phyloP scores from a whole-genome alignment of 2,113 vertebrate species.

The Plestiodon gilberti region DNA sequence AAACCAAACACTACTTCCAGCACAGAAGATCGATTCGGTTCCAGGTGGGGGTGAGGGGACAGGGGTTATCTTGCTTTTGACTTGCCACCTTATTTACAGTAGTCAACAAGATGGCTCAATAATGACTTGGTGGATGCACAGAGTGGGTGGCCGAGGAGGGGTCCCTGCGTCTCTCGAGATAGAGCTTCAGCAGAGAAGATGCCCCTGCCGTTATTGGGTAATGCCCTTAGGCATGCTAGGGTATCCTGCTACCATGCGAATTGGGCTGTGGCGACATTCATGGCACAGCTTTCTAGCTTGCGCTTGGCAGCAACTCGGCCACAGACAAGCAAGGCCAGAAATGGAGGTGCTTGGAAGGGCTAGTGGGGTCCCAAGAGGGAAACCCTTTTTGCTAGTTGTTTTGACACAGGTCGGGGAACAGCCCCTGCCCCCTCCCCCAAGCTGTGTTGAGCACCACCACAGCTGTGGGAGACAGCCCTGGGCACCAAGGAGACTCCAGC shows the following conservation, averaged over 20 bases:
- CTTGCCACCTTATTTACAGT: neutral
- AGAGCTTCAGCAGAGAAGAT: neutral
- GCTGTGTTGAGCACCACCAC: neutral
- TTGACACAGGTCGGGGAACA: no score
- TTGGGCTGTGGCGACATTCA: neutral
- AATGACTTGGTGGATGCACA: no score
- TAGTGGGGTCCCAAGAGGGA: neutral
- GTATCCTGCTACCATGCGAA: neutral
- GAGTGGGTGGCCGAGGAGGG: neutral
- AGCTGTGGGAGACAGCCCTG: neutral
- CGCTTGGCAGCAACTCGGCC: neutral
- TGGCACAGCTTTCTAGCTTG: neutral
- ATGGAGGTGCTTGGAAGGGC: neutral
- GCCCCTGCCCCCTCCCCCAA: neutral
- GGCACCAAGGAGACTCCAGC: neutral
- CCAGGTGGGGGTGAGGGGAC: neutral
- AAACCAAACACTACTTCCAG: neutral
- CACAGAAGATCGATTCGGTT: neutral
- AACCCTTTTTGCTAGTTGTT: neutral
- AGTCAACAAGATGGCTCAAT: neutral
- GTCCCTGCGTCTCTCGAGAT: neutral
- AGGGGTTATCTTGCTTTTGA: neutral
- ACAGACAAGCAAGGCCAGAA: neutral
- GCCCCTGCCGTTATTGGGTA: neutral
- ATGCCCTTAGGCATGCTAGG: neutral